Percentiles rank a stretch among this genome's conserved stretches.
These are phyloP conservation scores for Nysson spinosus DNA, from an alignment of 2,888 invertebrate genomes.

Conservation along the genomic window DNA sequence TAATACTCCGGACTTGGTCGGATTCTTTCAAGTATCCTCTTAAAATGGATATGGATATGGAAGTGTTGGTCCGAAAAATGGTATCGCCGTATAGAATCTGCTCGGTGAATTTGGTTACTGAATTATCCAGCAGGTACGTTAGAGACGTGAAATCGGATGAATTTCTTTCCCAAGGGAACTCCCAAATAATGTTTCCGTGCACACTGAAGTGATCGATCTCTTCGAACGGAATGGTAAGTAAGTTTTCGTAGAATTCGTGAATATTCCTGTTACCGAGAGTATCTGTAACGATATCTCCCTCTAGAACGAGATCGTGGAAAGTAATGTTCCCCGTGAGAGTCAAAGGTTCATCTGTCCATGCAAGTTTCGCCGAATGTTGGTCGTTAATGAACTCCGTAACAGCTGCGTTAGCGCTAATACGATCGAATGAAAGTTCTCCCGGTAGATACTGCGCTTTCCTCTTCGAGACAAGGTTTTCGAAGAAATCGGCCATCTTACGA, in stretches of 20 bases:
- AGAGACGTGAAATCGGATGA: constrained; percentile 46
- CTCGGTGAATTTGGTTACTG: constrained; percentile 60
- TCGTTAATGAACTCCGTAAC: constrained; percentile 54
- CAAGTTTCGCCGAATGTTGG: constrained; percentile 42
- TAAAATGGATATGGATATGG: constrained; percentile 14
- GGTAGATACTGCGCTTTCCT: constrained; percentile 55
- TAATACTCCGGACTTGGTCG: constrained; percentile 42
- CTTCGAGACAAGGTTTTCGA: constrained; percentile 53
- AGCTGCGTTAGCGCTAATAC: constrained; percentile 48
- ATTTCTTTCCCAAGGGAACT: neutral
- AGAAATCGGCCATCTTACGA: constrained; percentile 43
- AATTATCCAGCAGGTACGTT: constrained; percentile 56
- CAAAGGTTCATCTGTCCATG: constrained; percentile 59
- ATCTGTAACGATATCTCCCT: constrained; percentile 50
- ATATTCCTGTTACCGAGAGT: neutral
- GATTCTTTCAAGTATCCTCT: constrained; percentile 27
- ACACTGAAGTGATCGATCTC: constrained; percentile 50
- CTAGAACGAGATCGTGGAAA: constrained; percentile 58
- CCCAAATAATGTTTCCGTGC: constrained; percentile 63
- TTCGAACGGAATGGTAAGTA: constrained; percentile 40
- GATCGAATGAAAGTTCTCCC: constrained; percentile 46
- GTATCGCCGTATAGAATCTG: constrained; percentile 29
- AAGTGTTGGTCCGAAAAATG: constrained; percentile 43
- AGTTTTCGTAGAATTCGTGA: constrained; percentile 53
- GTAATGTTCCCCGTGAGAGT: constrained; percentile 54